Base-by-base conservation (phyloP, 2,113 vertebrate species). In the Chaenogobius annularis region DNA sequence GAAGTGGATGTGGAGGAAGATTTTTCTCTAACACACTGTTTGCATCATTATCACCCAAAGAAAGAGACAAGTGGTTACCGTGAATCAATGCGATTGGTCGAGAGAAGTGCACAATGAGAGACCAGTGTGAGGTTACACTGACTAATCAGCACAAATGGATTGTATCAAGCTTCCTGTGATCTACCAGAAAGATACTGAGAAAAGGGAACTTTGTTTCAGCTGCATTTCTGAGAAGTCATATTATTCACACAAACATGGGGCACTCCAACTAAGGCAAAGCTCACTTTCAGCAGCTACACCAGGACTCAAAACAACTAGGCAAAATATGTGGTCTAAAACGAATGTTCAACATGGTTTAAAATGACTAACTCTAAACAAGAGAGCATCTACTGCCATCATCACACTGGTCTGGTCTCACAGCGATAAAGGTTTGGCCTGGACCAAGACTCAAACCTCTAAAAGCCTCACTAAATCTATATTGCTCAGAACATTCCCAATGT, bases 91-190 rank as follows among this genome's bases (percentile, higher is more conserved):
- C 68, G 74, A 83, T 78, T 83, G 77, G 72, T 35, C 56, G n/a
- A 70, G 72, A 74, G 0, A 4, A 70, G 63, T 40, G 37, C 22
- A 50, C 58, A 71, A 80, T 84, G 26, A 78, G 43, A 84, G 86
- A 78, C 85, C 83, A 86, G 31, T 10, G 58, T 37, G 69, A 82
- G 84, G 84, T 73, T 19, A 79, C 80, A 66, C 13, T 37, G 75
- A 82, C 72, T 76, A 73, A 77, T 88, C 73, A 46, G 75, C 23
- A 73, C 66, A 77, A 78, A 71, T 69, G 70, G 75, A 83, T 84
- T 70, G 64, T 77, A 87, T 82, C 83, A 73, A 19, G 65, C 43
- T 88, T 88, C 88, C 85, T 88, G 85, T 79, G 78, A 85, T 83
- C 66, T 50, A 61, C 15, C 69, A 75, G 70, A 67, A 11, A 22